Evolutionary conservation across 1,140 invertebrate species (phyloP), one percentile per base, ranked within the genome.

Genomic region (Ips nitidus): DNA sequence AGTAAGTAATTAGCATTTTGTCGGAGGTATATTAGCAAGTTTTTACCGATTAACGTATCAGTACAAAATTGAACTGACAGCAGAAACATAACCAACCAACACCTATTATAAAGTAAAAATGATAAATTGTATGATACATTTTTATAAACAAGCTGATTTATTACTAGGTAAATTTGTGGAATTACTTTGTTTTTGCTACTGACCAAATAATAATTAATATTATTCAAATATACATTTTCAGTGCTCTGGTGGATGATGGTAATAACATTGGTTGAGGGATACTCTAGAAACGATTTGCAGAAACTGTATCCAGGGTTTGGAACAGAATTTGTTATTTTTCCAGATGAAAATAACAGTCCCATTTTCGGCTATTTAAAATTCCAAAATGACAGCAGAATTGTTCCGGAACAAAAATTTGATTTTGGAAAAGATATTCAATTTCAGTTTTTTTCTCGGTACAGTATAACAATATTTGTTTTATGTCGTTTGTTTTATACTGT

Each of bases 281-380:
- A 75, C 56, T 70, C 58, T 8, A 56, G 70, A 41, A 52, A 65
- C 4, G n/a, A 60, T n/a, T 8, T 74, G 7, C 67, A 69, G 41
- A 45, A 70, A 58, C 60, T 63, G 52, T 73, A 74, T 64, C 70
- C 71, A 45, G 72, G 70, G 7, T 84, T 83, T 62, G 84, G 83
- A 2, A 81, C 79, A 43, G 81, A 83, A 52, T 86, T 83, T 83
- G 83, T 86, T 47, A 81, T 85, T 22, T 82, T 86, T 75, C 83
- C 83, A 0, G 83, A 85, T 75, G 84, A 83, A 50, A 78, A 84
- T 59, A 82, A 78, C 5, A 75, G 82, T 22, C 78, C 82, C 0
- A 81, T 83, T 66, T 80, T 84, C 2, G 71, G 53, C 2, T 75
- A 71, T 62, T 73, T 73, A 4, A 61, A 52, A 3, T 53, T 40